A percentile compares a stretch with the other conserved stretches of the same genome.
Conservation (phyloP, 2,797 vertebrate genomes). For the Tenualosa ilisha region DNA sequence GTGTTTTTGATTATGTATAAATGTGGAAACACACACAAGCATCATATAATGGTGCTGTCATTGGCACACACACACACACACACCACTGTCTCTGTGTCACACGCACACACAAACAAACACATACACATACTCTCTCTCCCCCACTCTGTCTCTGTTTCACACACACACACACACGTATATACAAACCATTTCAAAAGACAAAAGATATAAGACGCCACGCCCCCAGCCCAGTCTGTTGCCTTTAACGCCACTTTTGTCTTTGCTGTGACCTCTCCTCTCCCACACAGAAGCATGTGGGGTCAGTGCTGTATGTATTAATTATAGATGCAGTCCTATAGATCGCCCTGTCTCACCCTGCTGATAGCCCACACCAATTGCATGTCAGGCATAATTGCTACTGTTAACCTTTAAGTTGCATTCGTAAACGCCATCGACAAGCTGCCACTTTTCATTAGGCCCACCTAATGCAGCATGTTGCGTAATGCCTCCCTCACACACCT, state of each 20-base stretch:
- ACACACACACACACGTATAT: conserved; percentile 34
- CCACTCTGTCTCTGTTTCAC: not conserved
- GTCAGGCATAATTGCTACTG: conserved; percentile 64
- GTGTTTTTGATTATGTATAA: not conserved
- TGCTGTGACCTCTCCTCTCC: conserved; percentile 41
- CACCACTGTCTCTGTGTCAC: no score
- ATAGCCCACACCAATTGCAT: conserved; percentile 58
- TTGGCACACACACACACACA: not conserved
- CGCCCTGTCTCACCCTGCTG: conserved; percentile 52
- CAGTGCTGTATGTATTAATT: conserved; percentile 60
- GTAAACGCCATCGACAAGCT: conserved; percentile 68
- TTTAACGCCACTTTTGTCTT: conserved; percentile 40
- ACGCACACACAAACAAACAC: not conserved
- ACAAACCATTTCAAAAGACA: no score
- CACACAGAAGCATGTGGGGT: conserved; percentile 1
- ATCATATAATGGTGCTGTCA: not conserved
- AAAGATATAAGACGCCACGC: conserved; percentile 30
- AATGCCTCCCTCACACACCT: not conserved
- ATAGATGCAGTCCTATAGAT: conserved; percentile 62
- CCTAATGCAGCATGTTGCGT: not conserved
- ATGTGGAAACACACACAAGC: not conserved
- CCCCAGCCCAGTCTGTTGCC: not conserved
- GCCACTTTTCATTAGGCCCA: conserved; percentile 57
- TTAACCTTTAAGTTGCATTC: conserved; percentile 69
- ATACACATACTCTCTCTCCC: not conserved